Base-by-base conservation (phyloP, 2,888 invertebrate genomes). In the Linnaemya vulpina region DNA sequence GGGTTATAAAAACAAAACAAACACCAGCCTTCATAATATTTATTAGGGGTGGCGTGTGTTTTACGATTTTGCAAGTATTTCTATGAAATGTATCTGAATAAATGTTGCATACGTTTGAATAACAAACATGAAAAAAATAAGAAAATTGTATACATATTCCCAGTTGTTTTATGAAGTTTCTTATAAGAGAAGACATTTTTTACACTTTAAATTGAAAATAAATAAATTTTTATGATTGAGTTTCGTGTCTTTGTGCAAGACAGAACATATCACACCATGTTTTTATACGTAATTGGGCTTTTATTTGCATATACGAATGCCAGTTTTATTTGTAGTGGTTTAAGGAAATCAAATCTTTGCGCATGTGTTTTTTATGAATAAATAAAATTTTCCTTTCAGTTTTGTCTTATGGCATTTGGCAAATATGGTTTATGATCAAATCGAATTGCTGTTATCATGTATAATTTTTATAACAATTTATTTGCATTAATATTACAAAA, bases 401-500 rank as follows among this genome's bases (percentile, higher is more conserved):
- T 73, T 53, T 43, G 17, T 68, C 74, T 35, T 13, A 63, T 63
- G 22, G 49, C 51, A 17, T 10, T 76, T 62, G n/a, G 55, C 38
- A 68, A 84, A 78, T 75, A 67, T 81, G 38, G 73, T 77, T 81
- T 81, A 68, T 63, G 67, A 80, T 71, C 55, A 51, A 62, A 84
- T 53, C 15, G 73, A 81, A 85, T 85, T 85, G 85, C 74, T 85
- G 78, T 78, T 85, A 75, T 82, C 78, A 82, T 71, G 58, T 85
- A 79, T 62, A 82, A 82, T 79, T 79, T 79, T 62, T 53, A 71
- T 71, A 75, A 82, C 65, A 15, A 76, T 71, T 85, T 79, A 78
- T 71, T 74, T 78, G 22, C 51, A 49, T 22, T 53, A 22, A 5
- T 1, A 11, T 10, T n/a, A 49, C 1, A 49, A 17, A 49, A 49